Conservation (phyloP, 2,888 invertebrate species). For the Polydrusus tereticollis region DNA sequence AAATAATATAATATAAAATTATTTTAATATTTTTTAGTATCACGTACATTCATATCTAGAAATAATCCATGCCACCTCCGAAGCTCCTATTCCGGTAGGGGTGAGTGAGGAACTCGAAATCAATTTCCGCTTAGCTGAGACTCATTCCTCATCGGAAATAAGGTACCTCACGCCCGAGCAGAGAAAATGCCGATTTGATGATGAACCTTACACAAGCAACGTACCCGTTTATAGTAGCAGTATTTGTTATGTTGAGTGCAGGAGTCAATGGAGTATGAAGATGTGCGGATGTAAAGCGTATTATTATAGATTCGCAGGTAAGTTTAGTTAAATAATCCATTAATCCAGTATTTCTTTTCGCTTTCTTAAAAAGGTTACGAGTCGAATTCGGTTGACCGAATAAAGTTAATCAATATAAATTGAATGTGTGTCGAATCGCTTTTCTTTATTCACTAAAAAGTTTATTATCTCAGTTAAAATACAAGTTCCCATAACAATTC, state of each 20-base stretch:
- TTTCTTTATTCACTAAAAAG: too few species aligned
- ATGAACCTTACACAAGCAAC: conserved; percentile 66
- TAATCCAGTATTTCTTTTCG: neutral
- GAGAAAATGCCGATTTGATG: conserved; percentile 71
- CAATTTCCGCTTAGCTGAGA: conserved; percentile 68
- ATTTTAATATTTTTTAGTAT: conserved; percentile 67
- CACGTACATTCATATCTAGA: conserved; percentile 74
- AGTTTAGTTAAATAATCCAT: conserved; percentile 18
- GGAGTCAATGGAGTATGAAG: conserved; percentile 68
- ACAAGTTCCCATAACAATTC: too few species aligned
- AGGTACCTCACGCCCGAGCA: conserved; percentile 67
- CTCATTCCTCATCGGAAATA: conserved; percentile 68
- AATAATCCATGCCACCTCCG: conserved; percentile 68
- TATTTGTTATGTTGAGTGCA: conserved; percentile 71
- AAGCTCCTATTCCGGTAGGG: conserved; percentile 57
- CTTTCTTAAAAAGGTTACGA: too few species aligned
- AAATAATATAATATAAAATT: neutral
- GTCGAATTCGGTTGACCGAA: too few species aligned
- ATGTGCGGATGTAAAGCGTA: conserved; percentile 74
- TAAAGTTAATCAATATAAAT: too few species aligned
- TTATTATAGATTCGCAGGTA: conserved; percentile 72
- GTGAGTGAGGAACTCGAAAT: conserved; percentile 66
- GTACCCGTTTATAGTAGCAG: conserved; percentile 71
- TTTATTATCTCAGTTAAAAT: too few species aligned
- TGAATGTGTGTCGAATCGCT: too few species aligned